Percentiles rank a stretch among this genome's conserved stretches.
Evolutionary conservation across 2,888 invertebrate species (phyloP).

Genomic region (Calliopum simillimum): DNA sequence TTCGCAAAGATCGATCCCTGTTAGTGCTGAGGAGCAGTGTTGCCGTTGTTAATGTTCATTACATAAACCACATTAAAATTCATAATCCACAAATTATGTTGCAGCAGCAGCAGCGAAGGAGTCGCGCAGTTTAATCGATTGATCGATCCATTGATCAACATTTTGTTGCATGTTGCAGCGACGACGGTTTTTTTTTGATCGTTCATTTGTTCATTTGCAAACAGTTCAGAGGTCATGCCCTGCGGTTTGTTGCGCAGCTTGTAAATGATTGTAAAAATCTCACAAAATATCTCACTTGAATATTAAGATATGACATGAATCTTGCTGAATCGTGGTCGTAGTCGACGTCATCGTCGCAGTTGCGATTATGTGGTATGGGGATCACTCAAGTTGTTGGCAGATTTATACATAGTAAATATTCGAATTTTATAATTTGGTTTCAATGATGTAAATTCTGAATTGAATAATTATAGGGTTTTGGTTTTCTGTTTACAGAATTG

Average conservation of each 20-base stretch:
- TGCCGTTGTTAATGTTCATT: slow-evolving; percentile 1
- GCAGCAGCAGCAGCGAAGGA: slow-evolving; percentile 7
- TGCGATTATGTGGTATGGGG: too few species aligned
- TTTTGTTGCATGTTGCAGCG: too few species aligned
- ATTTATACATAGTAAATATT: not conserved
- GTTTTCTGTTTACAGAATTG: not conserved
- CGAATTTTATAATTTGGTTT: not conserved
- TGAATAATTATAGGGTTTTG: slow-evolving; percentile 25
- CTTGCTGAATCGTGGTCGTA: too few species aligned
- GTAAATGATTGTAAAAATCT: slow-evolving; percentile 53
- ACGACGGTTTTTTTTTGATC: not conserved
- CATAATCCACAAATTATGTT: slow-evolving; percentile 38
- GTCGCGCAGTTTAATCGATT: not conserved
- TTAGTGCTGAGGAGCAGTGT: not conserved
- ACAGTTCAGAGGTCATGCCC: slow-evolving; percentile 55
- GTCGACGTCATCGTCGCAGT: too few species aligned
- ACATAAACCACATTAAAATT: slow-evolving; percentile 48
- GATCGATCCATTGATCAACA: too few species aligned
- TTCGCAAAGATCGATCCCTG: too few species aligned
- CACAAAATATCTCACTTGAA: slow-evolving; percentile 32
- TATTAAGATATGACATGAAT: not conserved
- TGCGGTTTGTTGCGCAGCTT: slow-evolving; percentile 54
- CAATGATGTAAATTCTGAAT: slow-evolving; percentile 27
- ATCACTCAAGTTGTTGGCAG: too few species aligned
- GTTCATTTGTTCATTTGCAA: not conserved